phyloP scores from a whole-genome alignment of 2,113 vertebrate genomes.

The Sarotherodon lohbergeri region DNA sequence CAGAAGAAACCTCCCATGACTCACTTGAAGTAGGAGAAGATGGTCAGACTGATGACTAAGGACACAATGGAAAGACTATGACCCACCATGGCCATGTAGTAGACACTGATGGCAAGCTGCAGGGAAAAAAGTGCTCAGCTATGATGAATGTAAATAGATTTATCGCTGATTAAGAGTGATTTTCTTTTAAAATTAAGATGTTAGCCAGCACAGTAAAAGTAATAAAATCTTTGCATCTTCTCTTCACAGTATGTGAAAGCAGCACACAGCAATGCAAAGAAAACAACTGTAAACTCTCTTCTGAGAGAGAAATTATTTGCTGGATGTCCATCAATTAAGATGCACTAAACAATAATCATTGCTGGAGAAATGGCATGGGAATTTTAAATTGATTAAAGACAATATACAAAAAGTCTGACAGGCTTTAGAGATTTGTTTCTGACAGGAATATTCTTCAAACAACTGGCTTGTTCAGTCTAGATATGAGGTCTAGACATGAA shows the following conservation, averaged over 20 bases:
- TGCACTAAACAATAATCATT: neutral
- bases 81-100: conserved; percentile 73
- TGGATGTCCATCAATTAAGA: neutral
- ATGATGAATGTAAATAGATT: neutral
- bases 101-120: conserved; percentile 64
- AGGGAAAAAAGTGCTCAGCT: neutral
- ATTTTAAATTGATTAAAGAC: neutral
- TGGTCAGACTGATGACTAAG: conserved; percentile 70
- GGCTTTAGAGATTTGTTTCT: neutral
- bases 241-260: neutral
- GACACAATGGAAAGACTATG: conserved; percentile 73
- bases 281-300: neutral
- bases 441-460: neutral
- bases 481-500: neutral
- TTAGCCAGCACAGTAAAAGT: neutral
- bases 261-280: neutral
- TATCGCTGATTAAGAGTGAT: neutral
- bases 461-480: neutral
- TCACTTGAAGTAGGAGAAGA: conserved; percentile 81
- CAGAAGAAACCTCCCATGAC: neutral
- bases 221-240: neutral
- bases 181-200: neutral
- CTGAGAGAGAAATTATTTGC: neutral
- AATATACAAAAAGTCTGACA: neutral
- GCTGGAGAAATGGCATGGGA: neutral